Conservation (phyloP, 2,113 vertebrate genomes). For the Menura novaehollandiae region DNA sequence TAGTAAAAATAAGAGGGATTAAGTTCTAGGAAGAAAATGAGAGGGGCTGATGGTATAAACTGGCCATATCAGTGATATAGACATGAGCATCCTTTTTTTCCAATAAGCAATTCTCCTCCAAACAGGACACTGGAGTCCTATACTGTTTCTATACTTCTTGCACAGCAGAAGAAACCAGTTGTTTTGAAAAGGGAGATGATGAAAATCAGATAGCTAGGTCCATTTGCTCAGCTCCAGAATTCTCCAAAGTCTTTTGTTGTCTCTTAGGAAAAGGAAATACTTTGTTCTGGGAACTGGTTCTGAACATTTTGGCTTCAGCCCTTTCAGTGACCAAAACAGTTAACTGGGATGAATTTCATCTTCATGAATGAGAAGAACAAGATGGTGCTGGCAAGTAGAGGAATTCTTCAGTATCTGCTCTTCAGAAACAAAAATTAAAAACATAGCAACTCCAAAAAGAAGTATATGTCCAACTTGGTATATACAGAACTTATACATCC, state of each 20-base stretch:
- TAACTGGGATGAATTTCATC: not conserved
- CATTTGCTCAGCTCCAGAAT: not conserved
- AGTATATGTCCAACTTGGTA: not conserved
- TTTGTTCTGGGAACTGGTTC: not conserved
- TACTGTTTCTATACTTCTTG: not conserved
- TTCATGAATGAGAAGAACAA: not conserved
- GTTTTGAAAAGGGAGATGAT: conserved; percentile 2
- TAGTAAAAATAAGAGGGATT: not conserved
- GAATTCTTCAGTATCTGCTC: not conserved
- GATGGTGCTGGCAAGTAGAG: not conserved
- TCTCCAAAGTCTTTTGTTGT: not conserved
- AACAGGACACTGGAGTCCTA: not conserved
- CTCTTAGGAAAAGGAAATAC: not conserved
- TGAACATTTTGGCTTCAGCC: not conserved
- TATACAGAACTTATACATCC: not conserved
- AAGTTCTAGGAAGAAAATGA: not conserved
- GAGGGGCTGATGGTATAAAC: not conserved
- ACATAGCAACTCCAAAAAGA: not conserved
- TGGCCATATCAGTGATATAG: not conserved
- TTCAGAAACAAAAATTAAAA: conserved; percentile 6
- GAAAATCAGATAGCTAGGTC: not conserved
- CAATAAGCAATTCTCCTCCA: not conserved
- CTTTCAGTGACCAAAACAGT: not conserved
- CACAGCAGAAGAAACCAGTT: not conserved
- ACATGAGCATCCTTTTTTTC: not conserved